These are phyloP conservation scores for Onychomys torridus DNA, from an alignment of 2,797 vertebrate genomes.

Conservation along the genomic window DNA sequence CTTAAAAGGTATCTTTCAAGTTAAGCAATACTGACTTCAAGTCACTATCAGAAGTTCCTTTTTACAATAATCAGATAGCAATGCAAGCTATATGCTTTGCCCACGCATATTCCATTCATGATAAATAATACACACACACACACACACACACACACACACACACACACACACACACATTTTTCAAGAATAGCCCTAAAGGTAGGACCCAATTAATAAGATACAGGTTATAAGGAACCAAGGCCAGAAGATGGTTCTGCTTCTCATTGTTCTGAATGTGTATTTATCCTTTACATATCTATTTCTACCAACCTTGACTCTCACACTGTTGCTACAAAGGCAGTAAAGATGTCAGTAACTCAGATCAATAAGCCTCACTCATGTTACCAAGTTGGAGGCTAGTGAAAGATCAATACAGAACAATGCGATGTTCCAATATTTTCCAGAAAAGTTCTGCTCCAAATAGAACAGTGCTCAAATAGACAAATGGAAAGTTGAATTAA, in stretches of 20 bases:
- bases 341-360: background rate
- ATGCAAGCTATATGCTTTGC: background rate
- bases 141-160: too few species aligned
- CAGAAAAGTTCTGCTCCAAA: background rate
- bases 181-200: background rate
- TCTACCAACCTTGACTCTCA: background rate
- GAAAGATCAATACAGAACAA: background rate
- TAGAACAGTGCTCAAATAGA: background rate
- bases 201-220: background rate
- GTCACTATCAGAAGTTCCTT: background rate
- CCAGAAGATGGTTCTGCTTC: background rate
- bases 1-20: background rate
- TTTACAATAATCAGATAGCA: constrained; percentile 11
- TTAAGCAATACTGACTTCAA: background rate
- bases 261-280: background rate
- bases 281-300: background rate
- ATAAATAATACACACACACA: background rate
- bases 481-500: background rate
- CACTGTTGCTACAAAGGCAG: background rate
- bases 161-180: background rate
- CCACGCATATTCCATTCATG: background rate
- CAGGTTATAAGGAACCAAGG: background rate
- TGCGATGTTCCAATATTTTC: background rate
- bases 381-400: background rate
- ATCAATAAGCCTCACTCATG: background rate